Evolutionary conservation across 1,140 invertebrate species (phyloP).

Genomic region (Zaprionus nigranus): DNA sequence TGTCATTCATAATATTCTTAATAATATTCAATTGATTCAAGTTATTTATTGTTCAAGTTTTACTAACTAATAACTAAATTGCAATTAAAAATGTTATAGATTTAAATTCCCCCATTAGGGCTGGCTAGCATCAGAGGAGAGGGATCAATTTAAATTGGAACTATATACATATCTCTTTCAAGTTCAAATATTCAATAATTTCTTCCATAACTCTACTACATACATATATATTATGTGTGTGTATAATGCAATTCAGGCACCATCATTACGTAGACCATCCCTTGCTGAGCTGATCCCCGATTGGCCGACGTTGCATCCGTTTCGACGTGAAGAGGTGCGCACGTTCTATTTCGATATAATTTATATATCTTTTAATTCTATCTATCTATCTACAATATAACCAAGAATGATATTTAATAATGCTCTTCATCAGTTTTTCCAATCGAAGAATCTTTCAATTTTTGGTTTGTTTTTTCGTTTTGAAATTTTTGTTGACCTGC

Average conservation of each 20-base stretch:
- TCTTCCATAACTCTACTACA: slow-evolving; percentile 6
- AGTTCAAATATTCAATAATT: slow-evolving; percentile 5
- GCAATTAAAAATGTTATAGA: background rate
- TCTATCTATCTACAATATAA: background rate
- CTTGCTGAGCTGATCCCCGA: slow-evolving; percentile 97
- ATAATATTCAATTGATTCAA: background rate
- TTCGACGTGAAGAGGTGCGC: slow-evolving; percentile 86
- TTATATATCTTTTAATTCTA: background rate
- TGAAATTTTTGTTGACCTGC: background rate
- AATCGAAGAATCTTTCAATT: background rate
- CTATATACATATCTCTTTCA: background rate
- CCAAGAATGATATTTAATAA: background rate
- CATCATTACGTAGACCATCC: slow-evolving; percentile 92
- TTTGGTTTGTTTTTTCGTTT: background rate
- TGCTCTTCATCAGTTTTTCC: background rate
- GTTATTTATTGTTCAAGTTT: background rate
- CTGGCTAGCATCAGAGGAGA: background rate
- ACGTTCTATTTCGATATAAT: slow-evolving; percentile 19
- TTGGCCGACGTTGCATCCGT: slow-evolving; percentile 96
- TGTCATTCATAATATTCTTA: background rate
- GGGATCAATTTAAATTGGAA: background rate
- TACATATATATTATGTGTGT: slow-evolving; percentile 12
- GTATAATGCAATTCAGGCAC: slow-evolving; percentile 85
- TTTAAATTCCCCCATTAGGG: too few species aligned
- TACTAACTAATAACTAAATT: background rate